Percentiles rank a stretch among this genome's conserved stretches.
Conservation (phyloP, 1,140 invertebrate species). For the Cryptotermes secundus region DNA sequence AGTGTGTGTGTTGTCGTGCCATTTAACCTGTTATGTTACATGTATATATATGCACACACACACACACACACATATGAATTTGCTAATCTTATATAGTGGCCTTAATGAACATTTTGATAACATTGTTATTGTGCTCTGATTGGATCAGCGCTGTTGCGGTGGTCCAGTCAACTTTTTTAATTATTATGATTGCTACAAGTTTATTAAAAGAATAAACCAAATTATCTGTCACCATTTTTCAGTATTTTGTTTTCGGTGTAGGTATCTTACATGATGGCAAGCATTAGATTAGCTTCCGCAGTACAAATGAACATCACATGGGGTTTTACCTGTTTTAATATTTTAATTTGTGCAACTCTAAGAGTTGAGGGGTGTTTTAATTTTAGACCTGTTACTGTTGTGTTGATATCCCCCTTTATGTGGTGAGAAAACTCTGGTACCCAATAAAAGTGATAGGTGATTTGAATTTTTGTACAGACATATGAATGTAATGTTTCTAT, state of each 20-base stretch:
- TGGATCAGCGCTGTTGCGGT: background rate
- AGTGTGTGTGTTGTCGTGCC: background rate
- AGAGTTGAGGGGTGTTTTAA: conserved; percentile 14
- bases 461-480: background rate
- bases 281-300: conserved; percentile 30
- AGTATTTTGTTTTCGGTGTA: conserved; percentile 26
- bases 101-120: conserved; percentile 34
- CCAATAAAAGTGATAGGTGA: background rate
- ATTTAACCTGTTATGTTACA: conserved; percentile 23
- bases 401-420: background rate
- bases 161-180: conserved; percentile 10
- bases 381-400: background rate
- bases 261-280: conserved; percentile 22
- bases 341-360: conserved; percentile 11
- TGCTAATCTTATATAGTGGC: conserved; percentile 34
- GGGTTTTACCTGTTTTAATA: background rate
- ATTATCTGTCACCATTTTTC: conserved; percentile 19
- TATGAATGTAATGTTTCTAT: conserved; percentile 17
- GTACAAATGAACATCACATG: conserved; percentile 31
- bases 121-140: conserved; percentile 29
- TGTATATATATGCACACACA: background rate
- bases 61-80: conserved; percentile 25
- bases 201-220: conserved; percentile 14
- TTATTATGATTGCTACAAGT: conserved; percentile 17
- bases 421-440: background rate